These are phyloP conservation scores for Myzus persicae DNA, from an alignment of 1,140 invertebrate genomes.

Conservation along the genomic window DNA sequence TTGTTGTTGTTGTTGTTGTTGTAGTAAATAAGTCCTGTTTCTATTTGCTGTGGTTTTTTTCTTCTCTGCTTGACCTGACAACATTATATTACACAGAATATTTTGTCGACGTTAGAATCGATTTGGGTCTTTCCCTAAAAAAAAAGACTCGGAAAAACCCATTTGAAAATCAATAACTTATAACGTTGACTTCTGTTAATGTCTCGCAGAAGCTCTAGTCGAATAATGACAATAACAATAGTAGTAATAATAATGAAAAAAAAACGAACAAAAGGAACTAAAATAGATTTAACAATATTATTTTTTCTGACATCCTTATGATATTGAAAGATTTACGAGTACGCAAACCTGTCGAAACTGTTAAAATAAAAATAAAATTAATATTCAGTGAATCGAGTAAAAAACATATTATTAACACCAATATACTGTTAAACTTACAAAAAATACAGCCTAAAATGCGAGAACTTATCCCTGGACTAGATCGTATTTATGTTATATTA, in stretches of 20 bases:
- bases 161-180: constrained; percentile 5
- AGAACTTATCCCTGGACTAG: neutral
- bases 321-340: neutral
- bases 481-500: neutral
- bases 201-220: neutral
- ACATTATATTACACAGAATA: neutral
- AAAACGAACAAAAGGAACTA: neutral
- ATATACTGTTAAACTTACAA: too few relatives aligned
- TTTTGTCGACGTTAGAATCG: neutral
- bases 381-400: neutral
- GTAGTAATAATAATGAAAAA: neutral
- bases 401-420: neutral
- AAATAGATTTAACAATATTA: neutral
- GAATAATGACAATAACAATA: neutral
- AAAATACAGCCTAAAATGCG: neutral
- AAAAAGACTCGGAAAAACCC: neutral
- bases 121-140: neutral
- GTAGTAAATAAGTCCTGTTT: neutral
- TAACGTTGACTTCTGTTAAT: neutral
- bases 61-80: neutral
- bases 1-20: neutral
- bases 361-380: neutral
- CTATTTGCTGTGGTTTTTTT: neutral
- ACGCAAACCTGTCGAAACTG: neutral
- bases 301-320: neutral